Conservation (phyloP, 2,888 invertebrate genomes). For the Meteorus colon region DNA sequence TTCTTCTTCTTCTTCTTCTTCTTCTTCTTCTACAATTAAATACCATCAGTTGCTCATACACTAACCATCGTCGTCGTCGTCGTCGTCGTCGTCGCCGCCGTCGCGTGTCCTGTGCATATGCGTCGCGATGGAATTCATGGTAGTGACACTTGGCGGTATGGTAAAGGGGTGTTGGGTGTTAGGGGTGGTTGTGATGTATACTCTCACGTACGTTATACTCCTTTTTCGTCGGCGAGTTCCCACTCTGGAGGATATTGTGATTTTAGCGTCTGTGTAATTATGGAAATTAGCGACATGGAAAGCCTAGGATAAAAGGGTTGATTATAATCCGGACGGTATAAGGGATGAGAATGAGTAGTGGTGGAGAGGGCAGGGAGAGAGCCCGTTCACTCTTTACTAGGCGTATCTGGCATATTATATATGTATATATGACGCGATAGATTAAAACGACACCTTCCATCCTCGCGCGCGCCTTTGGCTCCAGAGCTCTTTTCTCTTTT, state of each 20-base stretch:
- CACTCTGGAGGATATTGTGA: conserved; percentile 70
- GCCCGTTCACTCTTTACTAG: conserved; percentile 4
- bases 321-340: conserved; percentile 70
- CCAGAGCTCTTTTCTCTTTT: conserved; percentile 42
- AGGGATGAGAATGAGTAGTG: conserved; percentile 49
- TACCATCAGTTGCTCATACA: conserved; percentile 37
- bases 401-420: conserved; percentile 17
- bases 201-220: conserved; percentile 70
- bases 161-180: conserved; percentile 37
- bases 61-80: conserved; percentile 39
- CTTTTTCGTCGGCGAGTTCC: conserved; percentile 64
- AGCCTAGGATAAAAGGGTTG: conserved; percentile 74
- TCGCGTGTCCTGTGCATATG: conserved; percentile 3
- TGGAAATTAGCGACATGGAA: conserved; percentile 74
- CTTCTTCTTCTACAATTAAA: conserved; percentile 17
- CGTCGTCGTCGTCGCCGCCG: conserved; percentile 29
- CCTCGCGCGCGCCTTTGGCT: conserved; percentile 68
- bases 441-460: conserved; percentile 72
- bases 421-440: conserved; percentile 63
- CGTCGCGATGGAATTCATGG: conserved; percentile 18
- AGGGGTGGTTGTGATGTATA: conserved; percentile 26
- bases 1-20: background rate
- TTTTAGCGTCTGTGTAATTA: conserved; percentile 74
- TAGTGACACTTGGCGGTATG: conserved; percentile 41
- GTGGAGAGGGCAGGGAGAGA: conserved; percentile 18